Percentiles rank a stretch among this genome's conserved stretches.
phyloP scores from a whole-genome alignment of 2,113 vertebrate species.

The Xiphias gladius region DNA sequence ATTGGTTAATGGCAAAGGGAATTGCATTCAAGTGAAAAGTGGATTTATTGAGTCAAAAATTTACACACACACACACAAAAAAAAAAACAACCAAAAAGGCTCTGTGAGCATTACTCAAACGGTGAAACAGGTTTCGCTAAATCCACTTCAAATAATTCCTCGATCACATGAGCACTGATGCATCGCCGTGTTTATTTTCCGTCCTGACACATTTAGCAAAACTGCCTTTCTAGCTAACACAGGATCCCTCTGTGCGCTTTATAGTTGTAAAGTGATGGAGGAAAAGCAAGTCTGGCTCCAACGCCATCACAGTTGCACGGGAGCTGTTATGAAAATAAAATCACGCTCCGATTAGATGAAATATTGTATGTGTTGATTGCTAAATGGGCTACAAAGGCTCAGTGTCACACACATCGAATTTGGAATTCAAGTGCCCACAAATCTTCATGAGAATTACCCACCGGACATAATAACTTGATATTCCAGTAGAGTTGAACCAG shows the following conservation, averaged over 20 bases:
- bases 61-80: conserved; percentile 12
- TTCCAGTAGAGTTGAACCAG: background rate
- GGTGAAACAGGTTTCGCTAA: conserved; percentile 13
- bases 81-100: conserved; percentile 11
- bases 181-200: conserved; percentile 53
- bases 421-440: conserved; percentile 3
- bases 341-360: conserved; percentile 21
- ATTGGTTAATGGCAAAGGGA: conserved; percentile 37
- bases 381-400: conserved; percentile 29
- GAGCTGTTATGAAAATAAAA: conserved; percentile 44
- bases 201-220: conserved; percentile 34
- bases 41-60: conserved; percentile 42
- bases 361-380: conserved; percentile 43
- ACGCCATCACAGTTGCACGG: conserved; percentile 18
- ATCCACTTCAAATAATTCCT: conserved; percentile 19
- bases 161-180: conserved; percentile 2
- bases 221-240: conserved; percentile 12
- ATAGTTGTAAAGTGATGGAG: conserved; percentile 1
- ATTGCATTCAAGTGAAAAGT: conserved; percentile 14
- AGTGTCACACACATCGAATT: conserved; percentile 18
- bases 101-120: conserved; percentile 27
- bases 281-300: conserved; percentile 18
- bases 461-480: background rate
- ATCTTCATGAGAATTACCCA: background rate
- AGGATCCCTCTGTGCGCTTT: conserved; percentile 9